Evolutionary conservation across 2,888 invertebrate genomes (phyloP).

Genomic region (Choristoneura rosaceana): DNA sequence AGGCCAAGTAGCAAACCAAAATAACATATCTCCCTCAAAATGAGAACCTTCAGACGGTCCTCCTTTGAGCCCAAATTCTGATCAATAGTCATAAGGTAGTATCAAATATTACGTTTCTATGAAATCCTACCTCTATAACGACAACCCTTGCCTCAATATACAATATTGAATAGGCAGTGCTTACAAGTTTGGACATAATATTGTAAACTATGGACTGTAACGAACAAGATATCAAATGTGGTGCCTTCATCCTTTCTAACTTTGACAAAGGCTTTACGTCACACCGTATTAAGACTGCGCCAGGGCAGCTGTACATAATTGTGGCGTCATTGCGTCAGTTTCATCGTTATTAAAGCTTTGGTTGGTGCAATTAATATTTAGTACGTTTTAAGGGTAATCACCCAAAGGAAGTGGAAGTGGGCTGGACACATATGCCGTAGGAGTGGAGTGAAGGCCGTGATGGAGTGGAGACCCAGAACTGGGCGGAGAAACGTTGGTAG

Average conservation of each 20-base stretch:
- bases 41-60: background rate
- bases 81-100: conserved; percentile 24
- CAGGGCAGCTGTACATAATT: no score
- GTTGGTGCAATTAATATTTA: no score
- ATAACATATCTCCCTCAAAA: conserved; percentile 9
- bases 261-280: conserved; percentile 51
- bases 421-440: no score
- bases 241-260: conserved; percentile 59
- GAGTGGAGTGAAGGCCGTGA: no score
- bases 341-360: no score
- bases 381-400: no score
- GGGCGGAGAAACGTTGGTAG: no score
- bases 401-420: no score
- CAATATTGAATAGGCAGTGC: conserved; percentile 58
- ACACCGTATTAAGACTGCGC: conserved; percentile 50
- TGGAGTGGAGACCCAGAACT: no score
- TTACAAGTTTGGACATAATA: conserved; percentile 57
- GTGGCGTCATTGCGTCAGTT: no score
- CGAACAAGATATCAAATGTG: conserved; percentile 69
- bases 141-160: conserved; percentile 39
- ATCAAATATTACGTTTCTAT: conserved; percentile 20
- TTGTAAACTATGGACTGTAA: conserved; percentile 57
- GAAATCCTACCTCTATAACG: conserved; percentile 32
- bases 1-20: no score
- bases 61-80: conserved; percentile 13